Conservation (phyloP, 2,113 vertebrate genomes). For the Loxodonta africana region DNA sequence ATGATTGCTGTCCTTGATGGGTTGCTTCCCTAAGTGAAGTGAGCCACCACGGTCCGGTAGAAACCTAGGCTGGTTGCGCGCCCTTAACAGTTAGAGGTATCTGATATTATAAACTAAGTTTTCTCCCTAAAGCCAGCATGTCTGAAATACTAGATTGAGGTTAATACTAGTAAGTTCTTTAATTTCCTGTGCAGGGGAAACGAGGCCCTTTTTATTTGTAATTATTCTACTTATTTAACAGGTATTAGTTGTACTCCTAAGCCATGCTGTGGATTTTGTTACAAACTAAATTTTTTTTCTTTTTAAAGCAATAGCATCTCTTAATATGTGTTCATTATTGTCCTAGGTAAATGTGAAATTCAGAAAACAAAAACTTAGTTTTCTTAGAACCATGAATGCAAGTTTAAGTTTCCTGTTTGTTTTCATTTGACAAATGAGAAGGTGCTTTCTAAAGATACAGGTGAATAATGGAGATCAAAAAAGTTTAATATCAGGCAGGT, state of each 20-base stretch:
- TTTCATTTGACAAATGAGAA: neutral
- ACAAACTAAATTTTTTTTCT: neutral
- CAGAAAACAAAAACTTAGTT: neutral
- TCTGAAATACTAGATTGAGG: neutral
- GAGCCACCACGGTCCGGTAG: neutral
- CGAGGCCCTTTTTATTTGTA: neutral
- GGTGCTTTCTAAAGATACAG: neutral
- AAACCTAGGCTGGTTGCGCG: neutral
- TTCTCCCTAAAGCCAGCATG: neutral
- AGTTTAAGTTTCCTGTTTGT: neutral
- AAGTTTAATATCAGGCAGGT: conserved; percentile 1
- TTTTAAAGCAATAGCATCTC: neutral
- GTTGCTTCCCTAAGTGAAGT: neutral
- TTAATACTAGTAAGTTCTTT: neutral
- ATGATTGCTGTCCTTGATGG: neutral
- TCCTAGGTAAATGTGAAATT: conserved; percentile 4
- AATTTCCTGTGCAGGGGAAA: neutral
- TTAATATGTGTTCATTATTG: conserved; percentile 32
- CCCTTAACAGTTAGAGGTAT: neutral
- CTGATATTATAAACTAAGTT: neutral
- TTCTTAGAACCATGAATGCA: conserved; percentile 29
- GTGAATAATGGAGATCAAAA: neutral
- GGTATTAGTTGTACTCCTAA: neutral
- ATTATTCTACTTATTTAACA: conserved; percentile 22
- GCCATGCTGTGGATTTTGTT: neutral